Evolutionary conservation across 2,888 invertebrate genomes (phyloP), one percentile per base, ranked within the genome.

Genomic region (Papilio demoleus): DNA sequence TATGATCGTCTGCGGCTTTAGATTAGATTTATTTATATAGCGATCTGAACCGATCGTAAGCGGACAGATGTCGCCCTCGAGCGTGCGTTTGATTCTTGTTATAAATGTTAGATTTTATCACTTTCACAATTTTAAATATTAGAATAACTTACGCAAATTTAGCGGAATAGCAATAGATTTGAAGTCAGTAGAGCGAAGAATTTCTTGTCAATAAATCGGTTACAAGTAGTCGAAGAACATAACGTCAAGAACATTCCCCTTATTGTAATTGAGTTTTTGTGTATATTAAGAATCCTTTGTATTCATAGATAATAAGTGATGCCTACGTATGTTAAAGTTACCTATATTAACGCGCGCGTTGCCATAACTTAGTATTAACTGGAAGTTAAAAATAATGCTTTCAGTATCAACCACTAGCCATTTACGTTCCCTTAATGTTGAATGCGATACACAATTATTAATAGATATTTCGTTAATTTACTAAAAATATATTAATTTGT

Each of bases 91-190:
- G 82, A 81, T 81, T 77, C 77, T 84, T 88, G 88, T 88, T 88
- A 85, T 87, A 86, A 81, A 76, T 88, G 84, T 87, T 81, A 86
- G 86, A 90, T 88, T 88, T 88, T 89, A 88, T 86, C 81, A 78
- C 79, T 85, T 80, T 81, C 78, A 81, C 81, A 77, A 79, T 84
- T 81, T 81, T 79, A 81, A 81, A 81, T 76, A 75, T 70, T 69
- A 70, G 75, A 72, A 72, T 75, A 75, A 69, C n/a, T 38, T 72
- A 71, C 61, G 72, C 72, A 74, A 70, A 73, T 71, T 66, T 76
- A 76, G 74, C 72, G 71, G 77, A 56, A 56, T 81, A 83, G 77
- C 77, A 78, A 77, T 84, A 85, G 75, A 71, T 60, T 72, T 78
- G 76, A 27, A 65, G 60, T 70, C 63, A 65, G 63, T 67, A 71